Base-by-base conservation (phyloP, 1,140 invertebrate species). In the Procambarus virginalis region DNA sequence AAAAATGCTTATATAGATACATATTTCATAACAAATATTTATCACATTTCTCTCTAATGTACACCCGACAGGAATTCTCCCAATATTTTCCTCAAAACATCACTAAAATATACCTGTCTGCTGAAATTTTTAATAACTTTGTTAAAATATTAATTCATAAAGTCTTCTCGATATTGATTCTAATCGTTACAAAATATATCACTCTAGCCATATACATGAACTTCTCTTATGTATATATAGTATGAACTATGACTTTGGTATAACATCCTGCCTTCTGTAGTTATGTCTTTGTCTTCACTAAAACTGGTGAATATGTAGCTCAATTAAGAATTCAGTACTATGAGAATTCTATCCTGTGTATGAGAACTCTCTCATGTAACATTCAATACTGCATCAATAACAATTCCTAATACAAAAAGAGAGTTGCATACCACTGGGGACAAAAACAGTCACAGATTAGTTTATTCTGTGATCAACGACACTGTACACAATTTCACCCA, bases 221-320 rank as follows among this genome's bases (percentile, higher is more conserved):
- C 58, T 80, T 58, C 12, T 80, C 78, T 80, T 80, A 80, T 80
- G 58, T 55, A 6, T 73, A 73, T 51, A 80, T 9, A 51, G 55
- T 80, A 80, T 80, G n/a, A 80, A n/a, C 55, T 80, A 80, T 80
- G 14, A 55, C 78, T 80, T 80, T 80, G 78, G 78, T 80, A 80
- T 80, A 80, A 55, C n/a, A 79, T 79, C 77, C 77, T 79, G 77
- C 77, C 77, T 49, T 51, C 51, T 79, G n/a, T 79, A 79, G 64
- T 68, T 68, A 68, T 17, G 20, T 12, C 64, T 68, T 68, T 68
- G 64, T 68, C 64, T 68, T 55, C 2, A 55, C 51, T 8, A 55
- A 55, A 55, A 8, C 12, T 55, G 8, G 51, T 12, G 12, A 55
- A 55, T 55, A 12, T 55, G 12, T 55, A 12, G 51, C 51, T 1